Evolutionary conservation across 2,113 vertebrate species (phyloP), one percentile per base, ranked within the genome.

Genomic region (Hippocampus barbouri): DNA sequence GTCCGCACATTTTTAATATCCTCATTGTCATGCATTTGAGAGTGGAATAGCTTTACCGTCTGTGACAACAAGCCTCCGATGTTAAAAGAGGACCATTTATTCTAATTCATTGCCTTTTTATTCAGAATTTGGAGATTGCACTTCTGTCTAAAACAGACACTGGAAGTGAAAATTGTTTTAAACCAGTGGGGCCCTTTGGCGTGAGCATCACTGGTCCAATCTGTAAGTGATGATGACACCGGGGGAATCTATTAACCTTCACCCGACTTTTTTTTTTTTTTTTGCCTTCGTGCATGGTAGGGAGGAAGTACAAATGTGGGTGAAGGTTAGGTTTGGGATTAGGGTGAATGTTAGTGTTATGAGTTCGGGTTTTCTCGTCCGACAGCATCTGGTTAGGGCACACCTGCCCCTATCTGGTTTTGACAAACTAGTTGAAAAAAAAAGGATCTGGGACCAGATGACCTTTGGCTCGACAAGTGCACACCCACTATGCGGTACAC

Each of bases 1-100:
- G 67, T 66, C 79, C 79, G 79, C 40, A 77, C 69, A 83, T 85
- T 77, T 82, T 91, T 87, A 89, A 88, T 88, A 90, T 89, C 77
- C 65, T 73, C 40, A 69, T 43, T 74, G 68, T 68, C 74, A 79
- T 74, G 2, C 66, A 75, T 76, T 83, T 70, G 79, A 84, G 75
- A 83, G 79, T 75, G 72, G 34, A 89, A 77, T 66, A 68, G 73
- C 34, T 79, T 84, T 82, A 90, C 85, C 88, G 83, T 86, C 68
- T 66, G 67, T 70, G 68, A 72, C 68, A 82, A 79, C 69, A 76
- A 73, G 76, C 67, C 68, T 74, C 70, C 77, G 79, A 2, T 4
- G 11, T 12, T 59, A 77, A 86, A 76, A 83, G 71, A 83, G 76
- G 56, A 27, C 56, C 68, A 81, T 83, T 88, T 78, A 62, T 68